Percentiles rank a stretch among this genome's conserved stretches.
Conservation (phyloP, 1,140 invertebrate genomes). For the Parasteatoda tepidariorum region DNA sequence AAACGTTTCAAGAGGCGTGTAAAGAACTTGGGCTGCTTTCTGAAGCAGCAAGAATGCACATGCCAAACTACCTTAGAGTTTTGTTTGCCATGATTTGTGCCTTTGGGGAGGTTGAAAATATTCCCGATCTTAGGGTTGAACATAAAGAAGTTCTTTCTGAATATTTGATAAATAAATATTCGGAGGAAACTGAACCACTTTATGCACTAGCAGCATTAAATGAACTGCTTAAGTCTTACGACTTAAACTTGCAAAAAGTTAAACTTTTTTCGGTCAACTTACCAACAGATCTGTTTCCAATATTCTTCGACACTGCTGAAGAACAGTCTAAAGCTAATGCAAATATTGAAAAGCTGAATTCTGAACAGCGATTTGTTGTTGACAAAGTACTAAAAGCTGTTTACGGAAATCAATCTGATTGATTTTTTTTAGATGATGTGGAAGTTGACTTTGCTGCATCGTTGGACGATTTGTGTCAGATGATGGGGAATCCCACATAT, state of each 20-base stretch:
- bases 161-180: not conserved
- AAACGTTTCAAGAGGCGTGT: constrained; percentile 59
- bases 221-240: not conserved
- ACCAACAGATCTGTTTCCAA: constrained; percentile 29
- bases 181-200: not conserved
- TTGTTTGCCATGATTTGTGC: constrained; percentile 11
- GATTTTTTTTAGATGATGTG: too few species aligned
- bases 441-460: too few species aligned
- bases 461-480: too few species aligned
- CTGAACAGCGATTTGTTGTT: not conserved
- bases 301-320: not conserved
- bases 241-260: not conserved
- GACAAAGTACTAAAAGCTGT: not conserved
- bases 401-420: not conserved
- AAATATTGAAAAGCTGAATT: constrained; percentile 1
- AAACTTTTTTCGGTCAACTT: not conserved
- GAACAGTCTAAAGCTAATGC: constrained; percentile 1
- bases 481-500: constrained; percentile 66
- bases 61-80: not conserved
- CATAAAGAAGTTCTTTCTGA: not conserved
- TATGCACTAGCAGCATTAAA: not conserved
- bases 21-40: constrained; percentile 12
- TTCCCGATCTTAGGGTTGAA: not conserved
- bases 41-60: constrained; percentile 10
- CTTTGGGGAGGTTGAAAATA: constrained; percentile 2